Conservation (phyloP, 1,140 invertebrate species). For the Macrobrachium nipponense region DNA sequence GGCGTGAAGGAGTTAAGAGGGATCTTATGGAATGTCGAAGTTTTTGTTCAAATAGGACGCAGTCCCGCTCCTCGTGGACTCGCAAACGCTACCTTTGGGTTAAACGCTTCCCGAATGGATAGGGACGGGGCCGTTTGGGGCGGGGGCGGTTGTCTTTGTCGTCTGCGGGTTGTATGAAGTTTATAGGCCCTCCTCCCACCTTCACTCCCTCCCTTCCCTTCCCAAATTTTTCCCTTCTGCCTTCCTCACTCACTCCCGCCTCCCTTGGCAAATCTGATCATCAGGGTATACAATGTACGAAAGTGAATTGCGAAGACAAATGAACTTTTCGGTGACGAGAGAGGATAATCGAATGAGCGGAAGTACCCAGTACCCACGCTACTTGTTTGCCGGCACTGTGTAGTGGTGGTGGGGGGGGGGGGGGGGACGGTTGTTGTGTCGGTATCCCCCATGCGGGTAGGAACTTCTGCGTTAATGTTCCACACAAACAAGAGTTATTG, state of each 20-base stretch:
- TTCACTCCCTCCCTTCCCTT: neutral
- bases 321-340: too few relatives aligned
- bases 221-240: neutral
- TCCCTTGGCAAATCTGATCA: neutral
- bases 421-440: too few relatives aligned
- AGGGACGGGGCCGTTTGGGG: neutral
- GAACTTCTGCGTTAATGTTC: too few relatives aligned
- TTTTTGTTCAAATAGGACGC: neutral
- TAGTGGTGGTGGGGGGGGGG: too few relatives aligned
- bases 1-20: constrained; percentile 27
- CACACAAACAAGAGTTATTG: too few relatives aligned
- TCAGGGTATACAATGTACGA: too few relatives aligned
- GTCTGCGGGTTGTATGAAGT: neutral
- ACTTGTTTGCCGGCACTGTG: too few relatives aligned
- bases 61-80: neutral
- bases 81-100: neutral
- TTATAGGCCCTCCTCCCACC: neutral
- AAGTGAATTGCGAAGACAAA: too few relatives aligned
- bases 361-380: too few relatives aligned
- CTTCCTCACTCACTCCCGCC: neutral
- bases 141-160: neutral
- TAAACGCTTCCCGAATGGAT: constrained; percentile 6
- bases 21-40: neutral
- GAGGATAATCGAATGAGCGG: too few relatives aligned
- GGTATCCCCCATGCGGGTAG: too few relatives aligned